These are phyloP conservation scores for Parus major DNA, from an alignment of 2,113 vertebrate species.

Conservation along the genomic window DNA sequence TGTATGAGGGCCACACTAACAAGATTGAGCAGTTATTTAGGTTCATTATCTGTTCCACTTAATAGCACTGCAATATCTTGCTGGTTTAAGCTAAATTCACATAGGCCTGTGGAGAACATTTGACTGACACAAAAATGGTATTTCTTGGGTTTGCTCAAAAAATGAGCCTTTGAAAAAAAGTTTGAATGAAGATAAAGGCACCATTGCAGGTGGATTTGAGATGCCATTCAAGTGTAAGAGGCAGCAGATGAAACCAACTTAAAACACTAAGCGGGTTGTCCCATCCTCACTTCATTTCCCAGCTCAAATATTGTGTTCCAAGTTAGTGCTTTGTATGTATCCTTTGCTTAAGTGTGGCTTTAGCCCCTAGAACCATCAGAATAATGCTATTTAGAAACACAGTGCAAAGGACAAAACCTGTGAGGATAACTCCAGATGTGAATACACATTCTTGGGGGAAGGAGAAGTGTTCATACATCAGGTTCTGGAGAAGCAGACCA, in stretches of 20 bases:
- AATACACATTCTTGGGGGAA: not conserved
- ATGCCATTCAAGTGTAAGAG: not conserved
- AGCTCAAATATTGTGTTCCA: not conserved
- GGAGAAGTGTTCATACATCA: not conserved
- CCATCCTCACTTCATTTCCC: not conserved
- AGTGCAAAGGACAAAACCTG: not conserved
- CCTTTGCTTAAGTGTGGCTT: not conserved
- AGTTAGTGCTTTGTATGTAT: not conserved
- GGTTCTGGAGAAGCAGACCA: not conserved
- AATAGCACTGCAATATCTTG: not conserved
- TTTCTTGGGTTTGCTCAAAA: not conserved
- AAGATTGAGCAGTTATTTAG: conserved; percentile 48
- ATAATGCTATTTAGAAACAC: not conserved
- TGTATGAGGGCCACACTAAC: conserved; percentile 12
- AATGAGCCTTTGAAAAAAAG: not conserved
- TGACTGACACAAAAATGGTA: not conserved
- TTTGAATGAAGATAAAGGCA: not conserved
- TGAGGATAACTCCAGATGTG: not conserved
- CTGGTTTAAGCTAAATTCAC: conserved; percentile 7
- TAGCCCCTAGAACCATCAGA: not conserved
- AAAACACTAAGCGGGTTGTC: not conserved
- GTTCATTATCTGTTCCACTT: conserved; percentile 50
- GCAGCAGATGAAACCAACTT: not conserved
- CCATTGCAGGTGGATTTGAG: not conserved
- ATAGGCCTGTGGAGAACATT: not conserved